These are phyloP conservation scores for Anableps anableps DNA, from an alignment of 2,797 vertebrate species.

Conservation along the genomic window DNA sequence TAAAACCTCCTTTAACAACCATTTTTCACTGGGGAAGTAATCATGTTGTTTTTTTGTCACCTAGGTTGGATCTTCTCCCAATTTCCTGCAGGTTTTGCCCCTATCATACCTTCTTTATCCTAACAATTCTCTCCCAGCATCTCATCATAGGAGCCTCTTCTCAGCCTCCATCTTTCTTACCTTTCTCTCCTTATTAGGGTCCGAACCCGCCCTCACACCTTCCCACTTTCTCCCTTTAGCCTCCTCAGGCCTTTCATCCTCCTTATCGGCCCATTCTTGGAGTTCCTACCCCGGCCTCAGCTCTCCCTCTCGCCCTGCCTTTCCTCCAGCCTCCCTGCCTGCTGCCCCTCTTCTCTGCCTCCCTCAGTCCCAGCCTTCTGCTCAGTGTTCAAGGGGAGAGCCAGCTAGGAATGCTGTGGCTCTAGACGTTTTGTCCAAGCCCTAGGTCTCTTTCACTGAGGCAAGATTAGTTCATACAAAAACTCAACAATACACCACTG, in stretches of 20 bases:
- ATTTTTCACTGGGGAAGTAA: background rate
- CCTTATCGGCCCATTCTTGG: constrained; percentile 40
- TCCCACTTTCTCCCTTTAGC: background rate
- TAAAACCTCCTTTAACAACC: background rate
- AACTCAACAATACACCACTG: constrained; percentile 99
- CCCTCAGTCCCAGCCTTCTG: constrained; percentile 87
- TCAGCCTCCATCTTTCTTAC: constrained; percentile 29
- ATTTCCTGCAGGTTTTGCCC: background rate
- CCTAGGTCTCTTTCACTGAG: constrained; percentile 93
- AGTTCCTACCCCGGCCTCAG: constrained; percentile 71
- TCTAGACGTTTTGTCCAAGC: constrained; percentile 99
- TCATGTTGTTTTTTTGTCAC: background rate
- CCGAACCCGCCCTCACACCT: constrained; percentile 17
- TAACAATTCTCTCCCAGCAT: background rate
- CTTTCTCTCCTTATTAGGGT: constrained; percentile 20
- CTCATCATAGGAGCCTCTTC: constrained; percentile 18
- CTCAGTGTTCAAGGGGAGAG: constrained; percentile 87
- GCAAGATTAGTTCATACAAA: constrained; percentile 99
- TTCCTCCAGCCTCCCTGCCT: constrained; percentile 65
- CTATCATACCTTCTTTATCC: background rate
- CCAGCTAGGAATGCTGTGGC: constrained; percentile 94
- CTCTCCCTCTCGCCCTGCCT: constrained; percentile 50
- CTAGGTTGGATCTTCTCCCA: background rate
- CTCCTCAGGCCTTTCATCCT: constrained; percentile 17
- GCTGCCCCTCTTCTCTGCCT: constrained; percentile 67